Evolutionary conservation across 2,888 invertebrate genomes (phyloP).

Genomic region (Phyto melanocephala): DNA sequence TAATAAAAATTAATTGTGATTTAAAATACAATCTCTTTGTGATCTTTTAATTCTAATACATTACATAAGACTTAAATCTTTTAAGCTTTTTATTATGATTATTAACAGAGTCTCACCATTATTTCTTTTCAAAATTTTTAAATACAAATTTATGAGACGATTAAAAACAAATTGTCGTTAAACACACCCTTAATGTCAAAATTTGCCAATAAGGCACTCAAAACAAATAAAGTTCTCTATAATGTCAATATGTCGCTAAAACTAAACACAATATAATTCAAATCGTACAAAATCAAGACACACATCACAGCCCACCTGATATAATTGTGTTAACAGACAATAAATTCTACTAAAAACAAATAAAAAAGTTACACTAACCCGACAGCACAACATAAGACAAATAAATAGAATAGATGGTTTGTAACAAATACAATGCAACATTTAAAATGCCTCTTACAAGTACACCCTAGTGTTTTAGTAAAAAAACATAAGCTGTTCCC

Average conservation of each 20-base stretch:
- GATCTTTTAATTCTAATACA: no score
- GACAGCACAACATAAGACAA: slow-evolving; percentile 18
- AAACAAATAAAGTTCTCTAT: slow-evolving; percentile 28
- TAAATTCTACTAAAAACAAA: background rate
- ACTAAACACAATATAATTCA: slow-evolving; percentile 15
- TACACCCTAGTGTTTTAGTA: no score
- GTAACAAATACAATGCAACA: no score
- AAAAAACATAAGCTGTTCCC: no score
- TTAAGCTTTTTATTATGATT: no score
- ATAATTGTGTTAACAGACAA: slow-evolving; percentile 28
- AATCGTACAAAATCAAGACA: background rate
- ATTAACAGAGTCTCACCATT: no score
- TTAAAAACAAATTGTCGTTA: slow-evolving; percentile 51
- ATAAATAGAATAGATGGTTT: no score
- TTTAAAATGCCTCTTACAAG: no score
- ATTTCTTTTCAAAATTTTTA: no score
- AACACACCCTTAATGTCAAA: slow-evolving; percentile 56
- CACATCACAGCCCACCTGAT: slow-evolving; percentile 56
- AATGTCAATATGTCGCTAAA: slow-evolving; percentile 9
- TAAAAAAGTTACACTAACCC: background rate
- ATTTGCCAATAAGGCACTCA: slow-evolving; percentile 15
- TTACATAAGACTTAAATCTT: no score
- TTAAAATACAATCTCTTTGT: no score
- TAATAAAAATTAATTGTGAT: no score
- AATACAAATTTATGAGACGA: slow-evolving; percentile 40